Evolutionary conservation across 2,113 vertebrate species (phyloP), one percentile per base, ranked within the genome.

Genomic region (Sapayoa aenigma): DNA sequence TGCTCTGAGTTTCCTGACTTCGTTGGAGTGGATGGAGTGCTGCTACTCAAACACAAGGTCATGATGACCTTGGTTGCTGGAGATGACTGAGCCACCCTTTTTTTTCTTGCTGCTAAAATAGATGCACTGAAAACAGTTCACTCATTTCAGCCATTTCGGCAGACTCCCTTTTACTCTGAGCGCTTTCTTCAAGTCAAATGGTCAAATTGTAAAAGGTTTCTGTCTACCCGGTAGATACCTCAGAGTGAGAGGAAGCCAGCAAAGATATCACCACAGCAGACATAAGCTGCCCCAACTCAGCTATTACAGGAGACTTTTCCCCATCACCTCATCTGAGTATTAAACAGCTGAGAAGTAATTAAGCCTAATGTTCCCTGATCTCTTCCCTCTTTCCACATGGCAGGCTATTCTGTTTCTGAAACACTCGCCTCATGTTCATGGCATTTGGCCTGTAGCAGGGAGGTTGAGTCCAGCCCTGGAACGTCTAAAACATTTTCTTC

Each of bases 391-490:
- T 92, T 81, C 73, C 74, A 69, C 77, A 53, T 90, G 97, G 94
- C 84, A 96, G 89, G 87, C 75, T 92, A 66, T 96, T 95, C 91
- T 74, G 89, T 52, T 78, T 74, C 96, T 89, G 83, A 95, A 94
- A 74, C 68, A 24, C 77, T 93, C 0, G 2, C 78, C 87, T 96
- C 87, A 74, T 83, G 77, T 41, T 74, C 91, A n/a, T 74, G 39
- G 49, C 74, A 92, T 98, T 97, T 97, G 93, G 96, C 96, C 96
- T 90, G 80, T 82, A 86, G 96, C 72, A 78, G 39, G 9, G 68
- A 90, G 90, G 81, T 90, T 94, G 89, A 71, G 95, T 93, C 94
- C 97, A 96, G 90, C 84, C 74, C 67, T 81, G 60, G 92, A 90
- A 95, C 20, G 18, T 79, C 84, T 94, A 82, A 96, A 97, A 74